These are phyloP conservation scores for Silurus asotus DNA, from an alignment of 2,113 vertebrate genomes.

Conservation along the genomic window DNA sequence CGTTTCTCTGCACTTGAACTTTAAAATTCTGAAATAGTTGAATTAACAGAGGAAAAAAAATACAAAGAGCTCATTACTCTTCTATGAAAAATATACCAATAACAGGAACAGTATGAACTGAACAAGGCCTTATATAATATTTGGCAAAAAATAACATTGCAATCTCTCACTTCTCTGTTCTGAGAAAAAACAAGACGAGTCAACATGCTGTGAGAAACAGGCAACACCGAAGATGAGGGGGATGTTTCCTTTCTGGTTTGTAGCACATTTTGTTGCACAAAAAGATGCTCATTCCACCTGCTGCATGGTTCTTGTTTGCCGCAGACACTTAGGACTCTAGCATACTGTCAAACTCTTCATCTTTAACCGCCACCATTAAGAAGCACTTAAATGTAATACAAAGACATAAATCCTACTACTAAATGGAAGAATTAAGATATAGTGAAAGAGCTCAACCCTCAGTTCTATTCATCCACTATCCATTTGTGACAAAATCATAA, in stretches of 20 bases:
- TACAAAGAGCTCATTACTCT: neutral
- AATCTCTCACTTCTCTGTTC: slow-evolving; percentile 44
- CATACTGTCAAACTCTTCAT: neutral
- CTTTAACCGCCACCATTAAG: neutral
- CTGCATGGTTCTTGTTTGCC: neutral
- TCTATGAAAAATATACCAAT: neutral
- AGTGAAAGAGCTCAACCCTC: neutral
- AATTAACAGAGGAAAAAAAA: neutral
- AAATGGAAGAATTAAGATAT: neutral
- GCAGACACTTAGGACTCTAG: neutral
- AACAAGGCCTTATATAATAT: slow-evolving; percentile 39
- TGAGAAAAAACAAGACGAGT: slow-evolving; percentile 39
- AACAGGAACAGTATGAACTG: slow-evolving; percentile 24
- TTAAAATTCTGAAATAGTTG: neutral
- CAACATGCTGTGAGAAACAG: slow-evolving; percentile 36
- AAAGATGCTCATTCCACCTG: neutral
- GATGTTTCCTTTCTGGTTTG: slow-evolving; percentile 28
- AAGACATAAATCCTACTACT: neutral
- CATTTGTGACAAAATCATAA: neutral
- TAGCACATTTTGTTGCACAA: neutral
- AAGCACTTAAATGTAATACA: neutral
- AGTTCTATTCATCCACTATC: neutral
- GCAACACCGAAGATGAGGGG: slow-evolving; percentile 12
- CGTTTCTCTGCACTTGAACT: neutral
- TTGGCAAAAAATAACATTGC: slow-evolving; percentile 40